Conservation (phyloP, 2,797 vertebrate genomes). For the Semotilus atromaculatus region DNA sequence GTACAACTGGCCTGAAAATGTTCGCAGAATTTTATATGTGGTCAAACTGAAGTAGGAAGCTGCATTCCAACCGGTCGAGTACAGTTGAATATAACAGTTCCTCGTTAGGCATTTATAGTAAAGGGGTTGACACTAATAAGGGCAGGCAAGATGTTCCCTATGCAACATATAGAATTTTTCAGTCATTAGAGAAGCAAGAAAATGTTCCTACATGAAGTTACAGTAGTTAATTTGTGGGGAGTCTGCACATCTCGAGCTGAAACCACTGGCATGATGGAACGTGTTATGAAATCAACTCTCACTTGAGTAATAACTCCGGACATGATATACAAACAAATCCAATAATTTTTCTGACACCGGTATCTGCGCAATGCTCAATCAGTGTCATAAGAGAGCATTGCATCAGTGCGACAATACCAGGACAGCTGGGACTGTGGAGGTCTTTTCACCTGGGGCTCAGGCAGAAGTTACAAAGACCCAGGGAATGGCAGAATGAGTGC, state of each 20-base stretch:
- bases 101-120: conserved; percentile 45
- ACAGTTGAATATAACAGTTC: conserved; percentile 27
- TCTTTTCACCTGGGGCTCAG: conserved; percentile 40
- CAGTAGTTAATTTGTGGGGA: conserved; percentile 26
- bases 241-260: conserved; percentile 33
- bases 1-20: conserved; percentile 8
- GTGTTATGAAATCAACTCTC: neutral
- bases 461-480: conserved; percentile 26
- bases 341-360: conserved; percentile 19
- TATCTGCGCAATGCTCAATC: conserved; percentile 6
- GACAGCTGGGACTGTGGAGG: conserved; percentile 13
- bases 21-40: conserved; percentile 19
- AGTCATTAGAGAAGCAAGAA: conserved; percentile 40
- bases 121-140: conserved; percentile 45
- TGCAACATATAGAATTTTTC: conserved; percentile 32
- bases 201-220: conserved; percentile 24
- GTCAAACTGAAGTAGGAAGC: conserved; percentile 10
- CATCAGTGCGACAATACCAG: neutral
- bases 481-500: conserved; percentile 43
- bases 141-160: conserved; percentile 34
- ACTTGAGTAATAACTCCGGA: conserved; percentile 4
- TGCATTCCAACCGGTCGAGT: neutral
- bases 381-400: neutral
- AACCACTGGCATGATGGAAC: conserved; percentile 16
- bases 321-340: neutral